Percentiles rank a stretch among this genome's conserved stretches.
These are phyloP conservation scores for Drosophila paramelanica DNA, from an alignment of 2,888 invertebrate genomes.

Conservation along the genomic window DNA sequence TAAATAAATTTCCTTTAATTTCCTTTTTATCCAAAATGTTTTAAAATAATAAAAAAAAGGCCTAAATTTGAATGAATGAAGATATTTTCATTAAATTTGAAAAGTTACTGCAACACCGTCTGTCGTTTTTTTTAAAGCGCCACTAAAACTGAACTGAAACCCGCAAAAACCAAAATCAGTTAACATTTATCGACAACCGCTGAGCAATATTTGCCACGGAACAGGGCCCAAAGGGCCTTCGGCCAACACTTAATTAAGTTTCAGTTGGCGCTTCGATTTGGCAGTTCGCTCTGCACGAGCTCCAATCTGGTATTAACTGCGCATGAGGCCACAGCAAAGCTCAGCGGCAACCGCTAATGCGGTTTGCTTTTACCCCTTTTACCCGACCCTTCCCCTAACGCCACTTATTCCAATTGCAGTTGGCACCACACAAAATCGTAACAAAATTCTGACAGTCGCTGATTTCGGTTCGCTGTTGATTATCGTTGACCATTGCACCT, in stretches of 20 bases:
- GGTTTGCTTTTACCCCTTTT: constrained; percentile 40
- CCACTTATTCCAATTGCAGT: constrained; percentile 8
- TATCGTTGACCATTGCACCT: constrained; percentile 40
- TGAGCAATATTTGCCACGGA: constrained; percentile 36
- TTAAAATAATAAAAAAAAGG: too few relatives aligned
- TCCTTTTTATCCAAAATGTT: too few relatives aligned
- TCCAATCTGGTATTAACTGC: constrained; percentile 38
- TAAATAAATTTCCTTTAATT: too few relatives aligned
- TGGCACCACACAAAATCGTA: constrained; percentile 28
- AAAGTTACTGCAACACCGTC: too few relatives aligned
- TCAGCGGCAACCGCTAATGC: constrained; percentile 58
- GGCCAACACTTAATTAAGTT: constrained; percentile 71
- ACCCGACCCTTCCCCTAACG: neutral
- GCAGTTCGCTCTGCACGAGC: constrained; percentile 18
- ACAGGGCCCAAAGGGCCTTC: constrained; percentile 32
- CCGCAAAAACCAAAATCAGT: constrained; percentile 52
- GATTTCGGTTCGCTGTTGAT: constrained; percentile 59
- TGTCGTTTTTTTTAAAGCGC: neutral
- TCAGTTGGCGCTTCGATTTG: constrained; percentile 38
- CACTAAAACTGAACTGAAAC: constrained; percentile 35
- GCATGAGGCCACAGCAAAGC: constrained; percentile 61
- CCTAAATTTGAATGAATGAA: too few relatives aligned
- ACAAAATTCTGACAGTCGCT: constrained; percentile 50
- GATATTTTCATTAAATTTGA: neutral
- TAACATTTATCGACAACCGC: constrained; percentile 54